Conservation (phyloP, 2,113 vertebrate genomes). For the Sinosuthora webbiana region DNA sequence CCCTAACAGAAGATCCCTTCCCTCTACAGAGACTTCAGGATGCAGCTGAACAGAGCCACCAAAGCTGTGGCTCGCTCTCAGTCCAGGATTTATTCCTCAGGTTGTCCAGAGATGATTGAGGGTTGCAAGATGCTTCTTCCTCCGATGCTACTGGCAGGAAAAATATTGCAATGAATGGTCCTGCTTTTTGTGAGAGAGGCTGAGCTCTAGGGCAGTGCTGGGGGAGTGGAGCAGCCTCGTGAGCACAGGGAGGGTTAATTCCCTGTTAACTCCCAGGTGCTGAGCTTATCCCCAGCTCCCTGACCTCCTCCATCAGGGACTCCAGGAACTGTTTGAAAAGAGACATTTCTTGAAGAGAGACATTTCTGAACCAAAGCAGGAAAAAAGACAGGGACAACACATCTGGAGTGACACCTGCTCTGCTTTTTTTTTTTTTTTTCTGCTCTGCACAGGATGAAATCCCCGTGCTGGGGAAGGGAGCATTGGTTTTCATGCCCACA, state of each 20-base stretch:
- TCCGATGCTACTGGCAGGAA: neutral
- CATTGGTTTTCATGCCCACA: neutral
- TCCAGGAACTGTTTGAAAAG: neutral
- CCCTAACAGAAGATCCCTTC: neutral
- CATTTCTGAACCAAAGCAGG: neutral
- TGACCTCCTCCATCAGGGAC: neutral
- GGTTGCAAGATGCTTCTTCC: neutral
- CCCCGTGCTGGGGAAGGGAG: rapidly evolving
- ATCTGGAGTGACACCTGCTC: neutral
- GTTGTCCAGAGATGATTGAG: rapidly evolving
- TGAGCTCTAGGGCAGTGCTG: neutral
- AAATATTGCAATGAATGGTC: neutral
- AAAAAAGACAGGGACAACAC: neutral
- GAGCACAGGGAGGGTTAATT: neutral
- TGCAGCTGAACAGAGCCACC: neutral
- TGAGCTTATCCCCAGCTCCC: neutral
- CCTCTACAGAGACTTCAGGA: neutral
- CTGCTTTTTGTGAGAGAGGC: neutral
- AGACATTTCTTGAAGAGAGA: neutral
- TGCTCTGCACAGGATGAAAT: neutral
- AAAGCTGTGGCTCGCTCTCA: neutral
- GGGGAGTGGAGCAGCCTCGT: neutral
- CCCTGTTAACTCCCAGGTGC: neutral
- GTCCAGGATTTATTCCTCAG: neutral
- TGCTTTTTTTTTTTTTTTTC: neutral